Evolutionary conservation across 2,888 invertebrate genomes (phyloP), one percentile per base, ranked within the genome.

Genomic region (Rhaphigaster nebulosa): DNA sequence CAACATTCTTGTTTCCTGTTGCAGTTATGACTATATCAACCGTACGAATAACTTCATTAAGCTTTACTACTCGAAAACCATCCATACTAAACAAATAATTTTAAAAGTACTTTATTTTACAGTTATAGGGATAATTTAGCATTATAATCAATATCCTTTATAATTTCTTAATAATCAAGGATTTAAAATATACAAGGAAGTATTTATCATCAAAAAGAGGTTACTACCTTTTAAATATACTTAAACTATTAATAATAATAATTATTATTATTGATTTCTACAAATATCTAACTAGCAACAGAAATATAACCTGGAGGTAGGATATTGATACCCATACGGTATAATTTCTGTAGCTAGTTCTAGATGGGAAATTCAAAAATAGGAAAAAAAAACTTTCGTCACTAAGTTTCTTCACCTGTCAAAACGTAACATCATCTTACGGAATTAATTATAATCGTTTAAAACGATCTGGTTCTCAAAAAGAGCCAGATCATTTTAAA

Each of bases 1-100:
- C 98, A 13, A 99, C 99, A 93, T 98, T 98, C 94, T 99, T 99
- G 94, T 99, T 99, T 56, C 99, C 99, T 0, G 99, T 99, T 88
- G 99, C 99, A n/a, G 99, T 99, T 93, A 99, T 97, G 87, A 99
- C 97, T 93, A 99, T 98, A 94, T 99, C 99, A 91, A 98, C 98
- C 94, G 96, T 97, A 90, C 98, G 96, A 76, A 95, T 97, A 60
- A 99, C 98, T 95, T 99, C 99, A 93, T 98, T 98, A 92, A 99
- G 94, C 94, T 98, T 98, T 90, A 99, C 97, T 65, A 99, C 98
- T 93, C 98, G 96, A 94, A 97, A 98, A 0, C 99, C 99, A 93
- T 99, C 99, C 99, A 99, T 99, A 93, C 98, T 98, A 88, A 94
- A 93, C 92, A 91, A 91, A 65, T 90, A 76, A 56, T 41, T 70